Evolutionary conservation across 1,140 invertebrate genomes (phyloP).

Genomic region (Conopomorpha cramerella): DNA sequence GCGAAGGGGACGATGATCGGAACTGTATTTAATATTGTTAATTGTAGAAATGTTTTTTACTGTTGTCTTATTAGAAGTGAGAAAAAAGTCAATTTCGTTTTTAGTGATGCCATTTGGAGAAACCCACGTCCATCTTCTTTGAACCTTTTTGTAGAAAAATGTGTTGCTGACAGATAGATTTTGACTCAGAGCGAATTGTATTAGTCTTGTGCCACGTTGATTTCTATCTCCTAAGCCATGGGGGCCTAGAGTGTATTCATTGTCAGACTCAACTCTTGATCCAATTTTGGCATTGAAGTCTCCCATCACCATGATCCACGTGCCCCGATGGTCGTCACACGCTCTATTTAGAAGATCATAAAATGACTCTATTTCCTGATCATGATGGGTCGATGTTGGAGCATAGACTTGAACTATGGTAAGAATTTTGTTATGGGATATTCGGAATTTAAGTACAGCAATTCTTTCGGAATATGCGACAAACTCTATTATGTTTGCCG

Average conservation of each 20-base stretch:
- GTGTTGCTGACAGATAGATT: constrained; percentile 1
- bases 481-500: constrained; percentile 1
- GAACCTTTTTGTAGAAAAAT: constrained; percentile 6
- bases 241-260: constrained; percentile 4
- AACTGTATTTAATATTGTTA: neutral
- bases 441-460: neutral
- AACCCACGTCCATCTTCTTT: constrained; percentile 6
- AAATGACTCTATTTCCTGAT: constrained; percentile 8
- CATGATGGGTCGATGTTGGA: constrained; percentile 5
- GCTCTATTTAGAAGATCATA: constrained; percentile 7
- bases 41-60: neutral
- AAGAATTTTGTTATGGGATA: neutral
- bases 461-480: neutral
- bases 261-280: constrained; percentile 2
- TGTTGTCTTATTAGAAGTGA: neutral
- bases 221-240: constrained; percentile 7
- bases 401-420: constrained; percentile 8
- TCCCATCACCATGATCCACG: constrained; percentile 5
- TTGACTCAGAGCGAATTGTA: constrained; percentile 5
- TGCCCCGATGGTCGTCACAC: constrained; percentile 2
- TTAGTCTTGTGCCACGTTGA: constrained; percentile 4
- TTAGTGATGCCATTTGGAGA: neutral
- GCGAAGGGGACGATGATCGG: neutral
- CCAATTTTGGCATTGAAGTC: constrained; percentile 9
- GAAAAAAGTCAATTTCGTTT: constrained; percentile 2